Conservation (phyloP, 2,113 vertebrate genomes). For the Saguinus imperator region DNA sequence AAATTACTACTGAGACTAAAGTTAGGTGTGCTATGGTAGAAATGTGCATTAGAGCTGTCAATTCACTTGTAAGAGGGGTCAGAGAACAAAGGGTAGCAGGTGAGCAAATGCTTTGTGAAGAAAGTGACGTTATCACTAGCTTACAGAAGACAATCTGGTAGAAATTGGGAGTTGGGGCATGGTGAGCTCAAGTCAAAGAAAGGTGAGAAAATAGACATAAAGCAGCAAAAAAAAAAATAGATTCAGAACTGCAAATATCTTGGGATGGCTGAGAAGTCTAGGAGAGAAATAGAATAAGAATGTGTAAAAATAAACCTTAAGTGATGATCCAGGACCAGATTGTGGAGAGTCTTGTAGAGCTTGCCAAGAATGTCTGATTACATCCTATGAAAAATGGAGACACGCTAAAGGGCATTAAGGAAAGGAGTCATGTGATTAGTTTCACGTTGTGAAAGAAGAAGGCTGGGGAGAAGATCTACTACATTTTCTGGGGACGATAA, state of each 20-base stretch:
- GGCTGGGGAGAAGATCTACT: background rate
- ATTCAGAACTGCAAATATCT: background rate
- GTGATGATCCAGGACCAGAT: background rate
- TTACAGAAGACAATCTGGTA: background rate
- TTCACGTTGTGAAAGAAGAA: background rate
- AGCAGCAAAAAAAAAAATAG: slow-evolving; percentile 19
- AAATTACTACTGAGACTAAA: background rate
- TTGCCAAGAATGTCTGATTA: background rate
- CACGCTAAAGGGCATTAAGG: background rate
- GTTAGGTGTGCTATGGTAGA: background rate
- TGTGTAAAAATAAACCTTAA: slow-evolving; percentile 50
- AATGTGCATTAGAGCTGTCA: background rate
- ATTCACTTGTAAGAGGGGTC: background rate
- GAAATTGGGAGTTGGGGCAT: background rate
- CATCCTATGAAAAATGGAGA: background rate
- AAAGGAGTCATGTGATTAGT: background rate
- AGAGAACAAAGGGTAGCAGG: background rate
- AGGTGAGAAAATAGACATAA: slow-evolving; percentile 32
- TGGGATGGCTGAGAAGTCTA: slow-evolving; percentile 4
- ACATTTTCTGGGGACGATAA: background rate
- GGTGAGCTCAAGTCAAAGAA: background rate
- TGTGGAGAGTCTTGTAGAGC: background rate
- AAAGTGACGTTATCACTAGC: background rate
- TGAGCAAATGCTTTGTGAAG: background rate
- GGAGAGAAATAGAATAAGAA: slow-evolving; percentile 9